Percentiles rank a stretch among this genome's conserved stretches.
phyloP scores from a whole-genome alignment of 1,140 invertebrate genomes.

The Ostrea edulis region DNA sequence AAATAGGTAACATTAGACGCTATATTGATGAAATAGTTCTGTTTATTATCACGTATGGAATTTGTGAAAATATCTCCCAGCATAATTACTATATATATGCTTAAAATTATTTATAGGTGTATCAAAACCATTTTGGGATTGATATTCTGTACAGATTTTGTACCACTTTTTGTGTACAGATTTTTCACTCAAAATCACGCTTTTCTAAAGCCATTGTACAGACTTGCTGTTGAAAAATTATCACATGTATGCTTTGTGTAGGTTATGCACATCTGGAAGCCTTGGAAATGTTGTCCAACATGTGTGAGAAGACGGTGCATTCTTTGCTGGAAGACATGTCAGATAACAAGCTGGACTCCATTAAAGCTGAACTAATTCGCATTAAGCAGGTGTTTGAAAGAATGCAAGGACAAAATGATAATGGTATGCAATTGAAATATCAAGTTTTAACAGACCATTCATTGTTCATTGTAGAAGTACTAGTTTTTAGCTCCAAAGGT shows the following conservation, averaged over 20 bases:
- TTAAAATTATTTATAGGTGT: too few species aligned
- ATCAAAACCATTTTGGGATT: too few species aligned
- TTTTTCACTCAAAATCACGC: too few species aligned
- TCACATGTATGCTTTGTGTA: conserved; percentile 71
- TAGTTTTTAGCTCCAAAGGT: background rate
- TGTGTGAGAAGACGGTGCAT: conserved; percentile 83
- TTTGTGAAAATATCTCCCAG: too few species aligned
- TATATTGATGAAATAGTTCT: too few species aligned
- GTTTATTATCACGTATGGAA: too few species aligned
- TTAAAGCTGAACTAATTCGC: conserved; percentile 81
- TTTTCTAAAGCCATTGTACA: too few species aligned
- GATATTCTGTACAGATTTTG: too few species aligned
- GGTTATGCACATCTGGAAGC: conserved; percentile 93
- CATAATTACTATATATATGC: too few species aligned
- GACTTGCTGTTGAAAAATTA: too few species aligned
- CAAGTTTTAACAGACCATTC: background rate
- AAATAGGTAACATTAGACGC: too few species aligned
- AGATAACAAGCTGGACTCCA: conserved; percentile 56
- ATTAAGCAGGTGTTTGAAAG: conserved; percentile 89
- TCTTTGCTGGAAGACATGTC: conserved; percentile 67
- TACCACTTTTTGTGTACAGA: too few species aligned
- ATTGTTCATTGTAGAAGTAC: background rate
- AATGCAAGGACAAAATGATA: conserved; percentile 81
- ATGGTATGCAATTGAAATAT: background rate
- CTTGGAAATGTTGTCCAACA: conserved; percentile 92